phyloP scores from a whole-genome alignment of 2,888 invertebrate species.

The Masnerella sp. region DNA sequence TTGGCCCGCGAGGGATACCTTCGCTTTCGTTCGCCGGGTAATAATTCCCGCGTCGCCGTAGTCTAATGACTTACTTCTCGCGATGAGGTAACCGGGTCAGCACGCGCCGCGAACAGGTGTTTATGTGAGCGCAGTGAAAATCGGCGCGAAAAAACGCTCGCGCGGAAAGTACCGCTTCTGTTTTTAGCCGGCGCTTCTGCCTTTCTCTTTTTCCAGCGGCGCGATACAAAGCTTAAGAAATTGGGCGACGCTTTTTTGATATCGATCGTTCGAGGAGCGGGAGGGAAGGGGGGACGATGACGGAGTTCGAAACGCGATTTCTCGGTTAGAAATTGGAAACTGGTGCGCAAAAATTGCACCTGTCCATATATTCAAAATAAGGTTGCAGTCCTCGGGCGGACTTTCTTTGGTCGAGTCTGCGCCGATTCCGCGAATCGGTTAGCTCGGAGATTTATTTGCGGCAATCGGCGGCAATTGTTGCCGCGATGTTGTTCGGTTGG shows the following conservation, averaged over 20 bases:
- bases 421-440: conserved; percentile 21
- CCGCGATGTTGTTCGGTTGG: no score
- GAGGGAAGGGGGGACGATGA: conserved; percentile 11
- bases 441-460: background rate
- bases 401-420: conserved; percentile 49
- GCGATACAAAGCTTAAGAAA: conserved; percentile 8
- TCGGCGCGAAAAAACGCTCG: conserved; percentile 53
- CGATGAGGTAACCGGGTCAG: conserved; percentile 63
- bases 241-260: conserved; percentile 19
- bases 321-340: conserved; percentile 45
- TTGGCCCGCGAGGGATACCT: no score
- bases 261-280: conserved; percentile 21
- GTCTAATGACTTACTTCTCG: conserved; percentile 66
- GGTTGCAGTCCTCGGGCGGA: conserved; percentile 43
- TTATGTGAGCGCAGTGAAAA: conserved; percentile 56
- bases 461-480: no score
- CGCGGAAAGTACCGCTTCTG: conserved; percentile 47
- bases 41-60: conserved; percentile 54
- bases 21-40: conserved; percentile 63
- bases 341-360: conserved; percentile 57
- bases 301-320: conserved; percentile 35
- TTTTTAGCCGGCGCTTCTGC: conserved; percentile 9
- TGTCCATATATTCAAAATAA: conserved; percentile 54
- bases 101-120: conserved; percentile 60
- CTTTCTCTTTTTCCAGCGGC: conserved; percentile 33